Evolutionary conservation across 2,797 vertebrate genomes (phyloP).

Genomic region (Rhyacichthys aspro): DNA sequence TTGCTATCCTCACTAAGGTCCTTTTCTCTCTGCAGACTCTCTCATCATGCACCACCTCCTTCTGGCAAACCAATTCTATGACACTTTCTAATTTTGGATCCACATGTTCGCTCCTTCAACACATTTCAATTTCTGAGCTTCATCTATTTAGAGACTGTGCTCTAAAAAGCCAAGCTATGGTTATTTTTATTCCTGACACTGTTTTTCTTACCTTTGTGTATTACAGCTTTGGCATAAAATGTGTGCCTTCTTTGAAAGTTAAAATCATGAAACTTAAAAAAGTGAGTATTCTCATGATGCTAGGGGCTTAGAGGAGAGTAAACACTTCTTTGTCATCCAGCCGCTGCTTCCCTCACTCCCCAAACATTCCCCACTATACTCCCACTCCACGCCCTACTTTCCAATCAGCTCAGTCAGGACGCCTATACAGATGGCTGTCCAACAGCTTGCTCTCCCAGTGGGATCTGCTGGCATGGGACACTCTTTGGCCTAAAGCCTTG

Average conservation of each 20-base stretch:
- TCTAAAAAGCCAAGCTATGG: conserved; percentile 44
- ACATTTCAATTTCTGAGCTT: conserved; percentile 39
- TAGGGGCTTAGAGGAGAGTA: conserved; percentile 31
- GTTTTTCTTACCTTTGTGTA: conserved; percentile 49
- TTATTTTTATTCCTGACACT: conserved; percentile 71
- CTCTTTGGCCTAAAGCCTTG: conserved; percentile 56
- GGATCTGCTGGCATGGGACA: conserved; percentile 62
- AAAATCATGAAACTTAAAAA: conserved; percentile 24
- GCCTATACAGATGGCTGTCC: conserved; percentile 70
- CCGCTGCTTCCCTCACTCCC: neutral
- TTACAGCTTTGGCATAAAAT: conserved; percentile 62
- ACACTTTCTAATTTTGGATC: conserved; percentile 60
- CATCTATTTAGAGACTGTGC: conserved; percentile 54
- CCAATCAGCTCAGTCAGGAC: conserved; percentile 42
- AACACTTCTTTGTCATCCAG: conserved; percentile 53
- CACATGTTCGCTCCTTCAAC: conserved; percentile 52
- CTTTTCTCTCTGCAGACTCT: conserved; percentile 19
- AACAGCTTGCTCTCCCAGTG: conserved; percentile 66
- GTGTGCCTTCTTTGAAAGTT: conserved; percentile 66
- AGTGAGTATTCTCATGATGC: conserved; percentile 21
- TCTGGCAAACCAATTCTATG: conserved; percentile 30
- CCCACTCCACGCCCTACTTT: conserved; percentile 49
- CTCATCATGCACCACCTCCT: conserved; percentile 15
- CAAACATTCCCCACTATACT: conserved; percentile 21
- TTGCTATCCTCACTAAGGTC: conserved; percentile 33